Conservation (phyloP, 2,113 vertebrate genomes). For the Megalops atlanticus region DNA sequence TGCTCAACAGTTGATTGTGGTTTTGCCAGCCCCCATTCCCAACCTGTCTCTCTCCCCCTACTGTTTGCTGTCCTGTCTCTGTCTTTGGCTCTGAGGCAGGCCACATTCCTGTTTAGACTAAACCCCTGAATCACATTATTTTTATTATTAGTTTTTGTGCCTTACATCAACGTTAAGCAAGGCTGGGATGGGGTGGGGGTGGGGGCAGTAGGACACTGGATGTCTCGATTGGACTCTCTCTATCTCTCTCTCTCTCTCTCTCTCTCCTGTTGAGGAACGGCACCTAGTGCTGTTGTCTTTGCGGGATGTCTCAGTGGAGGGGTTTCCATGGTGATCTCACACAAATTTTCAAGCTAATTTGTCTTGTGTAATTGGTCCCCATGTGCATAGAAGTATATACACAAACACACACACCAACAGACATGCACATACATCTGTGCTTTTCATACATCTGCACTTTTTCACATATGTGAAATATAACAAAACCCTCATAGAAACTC, state of each 20-base stretch:
- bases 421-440: background rate
- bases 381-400: background rate
- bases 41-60: background rate
- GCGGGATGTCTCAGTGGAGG: background rate
- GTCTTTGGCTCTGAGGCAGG: background rate
- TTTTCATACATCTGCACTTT: background rate
- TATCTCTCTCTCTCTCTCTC: background rate
- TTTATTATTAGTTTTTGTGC: constrained; percentile 1
- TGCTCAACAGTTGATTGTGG: background rate
- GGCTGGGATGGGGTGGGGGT: no score
- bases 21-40: background rate
- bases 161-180: background rate
- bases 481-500: background rate
- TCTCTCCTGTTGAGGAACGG: background rate
- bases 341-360: background rate
- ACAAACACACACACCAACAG: background rate
- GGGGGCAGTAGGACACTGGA: background rate
- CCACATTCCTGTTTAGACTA: background rate
- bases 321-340: background rate
- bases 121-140: background rate
- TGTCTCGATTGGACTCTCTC: background rate
- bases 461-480: background rate
- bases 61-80: background rate
- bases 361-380: constrained; percentile 4
- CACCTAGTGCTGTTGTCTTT: background rate